A percentile compares a stretch with the other conserved stretches of the same genome.
Evolutionary conservation across 1,140 invertebrate species (phyloP).

Genomic region (Ips typographus): DNA sequence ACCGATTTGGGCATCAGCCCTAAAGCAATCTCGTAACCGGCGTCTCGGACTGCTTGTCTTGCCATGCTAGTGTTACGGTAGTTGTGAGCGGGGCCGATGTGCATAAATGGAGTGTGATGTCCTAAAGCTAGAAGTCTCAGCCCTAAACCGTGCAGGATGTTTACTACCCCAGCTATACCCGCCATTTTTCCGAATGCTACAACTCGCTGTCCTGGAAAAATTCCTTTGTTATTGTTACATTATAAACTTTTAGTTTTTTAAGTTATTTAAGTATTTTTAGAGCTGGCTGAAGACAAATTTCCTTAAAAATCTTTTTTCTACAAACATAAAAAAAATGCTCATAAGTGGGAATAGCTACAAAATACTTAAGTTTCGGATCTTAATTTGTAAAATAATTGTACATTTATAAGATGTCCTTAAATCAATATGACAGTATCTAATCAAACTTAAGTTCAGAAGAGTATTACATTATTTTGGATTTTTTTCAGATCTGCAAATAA

Average conservation of each 20-base stretch:
- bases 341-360: not conserved
- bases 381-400: too few species aligned
- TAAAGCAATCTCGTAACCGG: slow-evolving; percentile 96
- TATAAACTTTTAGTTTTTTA: not conserved
- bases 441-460: too few species aligned
- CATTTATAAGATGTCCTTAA: too few species aligned
- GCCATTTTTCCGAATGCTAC: slow-evolving; percentile 99
- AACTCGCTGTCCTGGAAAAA: slow-evolving; percentile 64
- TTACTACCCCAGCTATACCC: slow-evolving; percentile 97
- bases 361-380: not conserved
- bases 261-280: not conserved
- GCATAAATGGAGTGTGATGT: slow-evolving; percentile 99
- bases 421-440: too few species aligned
- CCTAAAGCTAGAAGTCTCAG: slow-evolving; percentile 91
- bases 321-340: too few species aligned
- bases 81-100: slow-evolving; percentile 89
- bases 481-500: too few species aligned
- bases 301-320: too few species aligned
- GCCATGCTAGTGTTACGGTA: slow-evolving; percentile 98
- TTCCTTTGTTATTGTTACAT: not conserved
- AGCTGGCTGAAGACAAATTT: not conserved
- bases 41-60: slow-evolving; percentile 92
- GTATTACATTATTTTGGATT: too few species aligned
- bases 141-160: slow-evolving; percentile 96
- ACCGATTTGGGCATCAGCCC: slow-evolving; percentile 98